Percentiles rank a stretch among this genome's conserved stretches.
Conservation (phyloP, 1,140 invertebrate genomes). For the Caenorhabditis latens region DNA sequence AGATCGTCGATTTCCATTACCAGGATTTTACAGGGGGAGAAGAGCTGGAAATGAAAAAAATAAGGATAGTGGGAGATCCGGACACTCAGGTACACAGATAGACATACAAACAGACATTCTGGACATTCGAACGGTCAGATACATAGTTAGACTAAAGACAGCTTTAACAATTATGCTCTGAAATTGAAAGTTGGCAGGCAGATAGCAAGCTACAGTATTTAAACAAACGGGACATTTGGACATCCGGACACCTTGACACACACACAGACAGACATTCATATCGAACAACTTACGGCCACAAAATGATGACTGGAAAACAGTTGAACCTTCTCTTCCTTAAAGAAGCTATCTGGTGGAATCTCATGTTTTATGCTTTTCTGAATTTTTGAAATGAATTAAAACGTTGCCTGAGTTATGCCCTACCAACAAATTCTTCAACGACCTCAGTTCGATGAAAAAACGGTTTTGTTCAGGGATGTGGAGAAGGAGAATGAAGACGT, state of each 20-base stretch:
- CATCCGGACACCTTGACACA: not conserved
- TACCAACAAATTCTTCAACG: slow-evolving; percentile 19
- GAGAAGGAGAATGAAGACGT: slow-evolving; percentile 30
- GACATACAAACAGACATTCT: no score
- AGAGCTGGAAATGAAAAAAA: not conserved
- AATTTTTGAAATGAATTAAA: no score
- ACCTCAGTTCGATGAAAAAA: not conserved
- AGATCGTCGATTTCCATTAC: slow-evolving; percentile 2
- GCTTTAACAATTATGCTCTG: no score
- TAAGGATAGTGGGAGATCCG: no score
- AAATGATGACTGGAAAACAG: slow-evolving; percentile 21
- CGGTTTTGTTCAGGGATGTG: not conserved
- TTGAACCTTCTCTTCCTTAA: not conserved
- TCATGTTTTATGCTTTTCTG: slow-evolving; percentile 26
- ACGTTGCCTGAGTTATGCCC: no score
- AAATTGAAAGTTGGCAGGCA: no score
- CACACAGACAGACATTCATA: not conserved
- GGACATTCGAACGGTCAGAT: no score
- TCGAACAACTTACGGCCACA: not conserved
- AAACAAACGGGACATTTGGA: no score
- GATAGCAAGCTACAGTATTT: no score
- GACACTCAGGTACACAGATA: no score
- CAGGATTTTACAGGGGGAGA: not conserved
- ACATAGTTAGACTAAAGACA: no score
- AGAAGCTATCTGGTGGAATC: not conserved